These are phyloP conservation scores for Actinostola sp. DNA, from an alignment of 92 coral and sea anemone genomes.

Conservation along the genomic window DNA sequence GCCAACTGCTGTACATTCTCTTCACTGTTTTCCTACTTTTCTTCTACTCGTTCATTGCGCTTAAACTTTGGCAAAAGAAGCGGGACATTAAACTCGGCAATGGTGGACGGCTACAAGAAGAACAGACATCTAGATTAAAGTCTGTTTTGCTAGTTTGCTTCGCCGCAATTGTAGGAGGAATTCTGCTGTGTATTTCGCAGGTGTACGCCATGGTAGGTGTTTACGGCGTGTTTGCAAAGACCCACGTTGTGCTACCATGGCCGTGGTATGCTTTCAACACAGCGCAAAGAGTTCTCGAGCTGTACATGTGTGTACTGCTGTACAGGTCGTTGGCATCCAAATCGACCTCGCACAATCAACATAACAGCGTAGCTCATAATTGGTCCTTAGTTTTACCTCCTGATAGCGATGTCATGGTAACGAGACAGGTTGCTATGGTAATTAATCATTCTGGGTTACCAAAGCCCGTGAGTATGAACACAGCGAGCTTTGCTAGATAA, in stretches of 20 bases:
- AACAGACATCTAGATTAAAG: constrained; percentile 50
- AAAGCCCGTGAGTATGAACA: no score
- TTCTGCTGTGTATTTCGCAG: constrained; percentile 51
- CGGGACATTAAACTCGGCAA: constrained; percentile 11
- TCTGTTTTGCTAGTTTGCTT: constrained; percentile 57
- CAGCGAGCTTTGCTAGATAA: no score
- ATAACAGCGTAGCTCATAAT: neutral
- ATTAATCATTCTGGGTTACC: neutral
- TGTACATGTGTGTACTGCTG: constrained; percentile 56
- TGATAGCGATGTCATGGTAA: neutral
- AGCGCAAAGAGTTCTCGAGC: constrained; percentile 57
- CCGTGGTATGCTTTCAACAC: constrained; percentile 81
- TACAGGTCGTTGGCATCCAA: constrained; percentile 23
- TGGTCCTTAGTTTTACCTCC: neutral
- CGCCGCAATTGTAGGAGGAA: constrained; percentile 68
- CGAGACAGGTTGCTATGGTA: neutral
- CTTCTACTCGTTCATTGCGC: constrained; percentile 57
- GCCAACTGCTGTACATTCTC: constrained; percentile 65
- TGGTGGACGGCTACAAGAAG: constrained; percentile 9
- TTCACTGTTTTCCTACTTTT: constrained; percentile 47
- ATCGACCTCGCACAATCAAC: neutral
- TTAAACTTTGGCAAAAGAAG: constrained; percentile 63
- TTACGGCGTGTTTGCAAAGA: constrained; percentile 68
- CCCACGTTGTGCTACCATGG: constrained; percentile 60
- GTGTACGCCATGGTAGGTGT: constrained; percentile 70